These are phyloP conservation scores for Choristoneura rosaceana DNA, from an alignment of 2,888 invertebrate species.

Conservation along the genomic window DNA sequence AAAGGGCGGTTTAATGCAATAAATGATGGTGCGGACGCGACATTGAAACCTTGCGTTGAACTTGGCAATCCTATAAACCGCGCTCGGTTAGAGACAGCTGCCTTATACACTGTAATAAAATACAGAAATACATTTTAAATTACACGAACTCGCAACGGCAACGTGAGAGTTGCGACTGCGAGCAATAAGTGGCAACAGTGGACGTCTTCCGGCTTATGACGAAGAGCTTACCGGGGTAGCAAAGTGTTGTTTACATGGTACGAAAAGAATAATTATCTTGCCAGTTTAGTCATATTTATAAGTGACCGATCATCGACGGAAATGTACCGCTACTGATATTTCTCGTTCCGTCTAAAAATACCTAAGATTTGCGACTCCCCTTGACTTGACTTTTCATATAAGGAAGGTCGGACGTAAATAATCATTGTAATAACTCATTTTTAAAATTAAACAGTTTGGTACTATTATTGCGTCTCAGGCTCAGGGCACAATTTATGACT, in stretches of 20 bases:
- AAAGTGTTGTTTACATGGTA: too few species aligned
- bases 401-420: background rate
- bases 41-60: slow-evolving; percentile 27
- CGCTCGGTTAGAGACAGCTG: slow-evolving; percentile 9
- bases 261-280: too few species aligned
- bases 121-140: background rate
- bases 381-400: too few species aligned
- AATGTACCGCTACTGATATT: too few species aligned
- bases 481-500: background rate
- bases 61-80: slow-evolving; percentile 32
- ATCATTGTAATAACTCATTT: background rate
- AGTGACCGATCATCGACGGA: too few species aligned
- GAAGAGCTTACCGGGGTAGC: too few species aligned
- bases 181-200: too few species aligned
- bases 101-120: slow-evolving; percentile 3
- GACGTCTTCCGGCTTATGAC: too few species aligned
- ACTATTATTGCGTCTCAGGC: background rate
- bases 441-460: background rate
- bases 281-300: too few species aligned
- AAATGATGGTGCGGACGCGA: slow-evolving; percentile 20
- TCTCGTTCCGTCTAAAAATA: too few species aligned
- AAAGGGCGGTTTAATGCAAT: slow-evolving; percentile 29
- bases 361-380: too few species aligned
- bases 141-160: background rate
- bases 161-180: too few species aligned